Base-by-base conservation (phyloP, 2,113 vertebrate species). In the Porphyrio hochstetteri region DNA sequence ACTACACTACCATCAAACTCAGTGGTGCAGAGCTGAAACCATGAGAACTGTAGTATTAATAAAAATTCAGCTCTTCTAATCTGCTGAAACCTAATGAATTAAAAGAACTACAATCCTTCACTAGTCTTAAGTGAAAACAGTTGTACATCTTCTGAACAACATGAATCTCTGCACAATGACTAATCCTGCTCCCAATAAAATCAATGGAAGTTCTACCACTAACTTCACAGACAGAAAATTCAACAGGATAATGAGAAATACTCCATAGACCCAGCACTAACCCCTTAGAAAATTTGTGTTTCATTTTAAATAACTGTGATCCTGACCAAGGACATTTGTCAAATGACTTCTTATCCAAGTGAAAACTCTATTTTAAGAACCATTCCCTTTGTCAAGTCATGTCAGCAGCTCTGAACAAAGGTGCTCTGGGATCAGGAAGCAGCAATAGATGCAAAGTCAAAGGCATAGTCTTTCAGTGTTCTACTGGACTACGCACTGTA, bases 51-150 rank as follows among this genome's bases (percentile, higher is more conserved):
- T 8, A 31, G 16, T 25, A 75, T 64, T 82, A 79, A 79, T 74
- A 50, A 91, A 92, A 95, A 89, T 72, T 68, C 70, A 82, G 44
- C 56, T 95, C 13, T 86, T 94, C 52, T 50, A 75, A 82, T 82
- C 44, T 91, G 44, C 56, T 82, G 81, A 92, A 94, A 91, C 23
- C 6, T 38, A 75, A 82, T 44, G 36, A 81, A 90, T 75, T 88
- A 53, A 20, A 71, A 81, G 48, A 92, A 70, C 33, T 38, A 44
- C 28, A 71, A 12, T 31, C 8, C 20, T 79, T 71, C 48, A 52
- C 36, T 44, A 60, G 48, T n/a, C 21, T 88, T 83, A 88, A 64
- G 29, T 86, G 29, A 75, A 83, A 95, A 80, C 14, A 70, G 21
- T 23, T 89, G 69, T 59, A 82, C 48, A 46, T 77, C 63, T 85